phyloP scores from a whole-genome alignment of 1,140 invertebrate species.

The Steinernema khuongi region DNA sequence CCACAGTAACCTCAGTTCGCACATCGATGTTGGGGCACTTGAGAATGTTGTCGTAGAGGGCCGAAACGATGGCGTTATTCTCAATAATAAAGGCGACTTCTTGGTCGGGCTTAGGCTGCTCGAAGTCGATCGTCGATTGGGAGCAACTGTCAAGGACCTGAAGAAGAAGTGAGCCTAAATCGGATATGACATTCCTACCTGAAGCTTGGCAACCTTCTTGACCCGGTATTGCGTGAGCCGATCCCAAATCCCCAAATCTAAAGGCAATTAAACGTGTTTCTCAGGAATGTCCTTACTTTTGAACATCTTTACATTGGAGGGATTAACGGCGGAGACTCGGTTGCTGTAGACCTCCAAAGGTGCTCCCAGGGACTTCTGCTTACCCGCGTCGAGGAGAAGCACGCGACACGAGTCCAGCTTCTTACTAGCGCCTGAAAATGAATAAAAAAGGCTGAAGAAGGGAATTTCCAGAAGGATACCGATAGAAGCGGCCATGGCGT shows the following conservation, averaged over 20 bases:
- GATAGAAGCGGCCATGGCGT: conserved; percentile 37
- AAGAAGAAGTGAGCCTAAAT: not conserved
- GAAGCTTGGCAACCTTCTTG: conserved; percentile 34
- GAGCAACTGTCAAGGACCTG: conserved; percentile 40
- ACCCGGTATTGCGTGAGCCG: conserved; percentile 26
- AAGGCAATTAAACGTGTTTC: conserved; percentile 12
- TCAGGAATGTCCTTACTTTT: conserved; percentile 28
- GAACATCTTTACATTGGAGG: conserved; percentile 30
- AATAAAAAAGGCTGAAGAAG: not conserved
- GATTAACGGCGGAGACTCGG: conserved; percentile 41
- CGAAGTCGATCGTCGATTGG: conserved; percentile 35
- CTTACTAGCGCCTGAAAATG: conserved; percentile 20
- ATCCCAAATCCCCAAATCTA: conserved; percentile 38
- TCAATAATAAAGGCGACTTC: conserved; percentile 42
- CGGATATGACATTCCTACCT: conserved; percentile 18
- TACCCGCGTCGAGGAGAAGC: conserved; percentile 25
- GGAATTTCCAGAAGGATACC: conserved; percentile 19
- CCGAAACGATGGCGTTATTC: conserved; percentile 33
- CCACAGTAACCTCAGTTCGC: conserved; percentile 31
- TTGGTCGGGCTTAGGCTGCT: conserved; percentile 24
- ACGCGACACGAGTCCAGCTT: conserved; percentile 18
- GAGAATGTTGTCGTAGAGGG: conserved; percentile 38
- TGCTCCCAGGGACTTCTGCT: conserved; percentile 12
- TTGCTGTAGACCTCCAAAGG: conserved; percentile 25
- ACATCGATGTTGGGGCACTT: conserved; percentile 39